phyloP scores from a whole-genome alignment of 2,888 invertebrate species.

The Dorcus hopei region DNA sequence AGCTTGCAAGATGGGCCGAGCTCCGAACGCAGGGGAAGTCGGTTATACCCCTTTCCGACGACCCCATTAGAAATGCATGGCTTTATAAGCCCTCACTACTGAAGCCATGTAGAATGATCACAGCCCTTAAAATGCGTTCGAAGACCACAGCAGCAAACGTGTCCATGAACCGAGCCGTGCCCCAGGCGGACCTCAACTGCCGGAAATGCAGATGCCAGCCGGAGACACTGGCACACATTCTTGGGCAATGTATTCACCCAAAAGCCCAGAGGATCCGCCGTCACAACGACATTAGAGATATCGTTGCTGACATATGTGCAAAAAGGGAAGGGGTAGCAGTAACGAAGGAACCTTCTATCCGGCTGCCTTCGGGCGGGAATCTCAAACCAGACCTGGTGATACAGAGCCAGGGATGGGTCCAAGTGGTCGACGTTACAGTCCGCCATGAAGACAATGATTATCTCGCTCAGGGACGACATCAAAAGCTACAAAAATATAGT shows the following conservation, averaged over 20 bases:
- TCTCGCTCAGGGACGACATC: constrained; percentile 25
- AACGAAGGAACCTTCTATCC: constrained; percentile 20
- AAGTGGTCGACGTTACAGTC: constrained; percentile 35
- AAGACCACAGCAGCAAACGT: constrained; percentile 30
- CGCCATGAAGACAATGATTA: constrained; percentile 23
- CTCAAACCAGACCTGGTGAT: constrained; percentile 36
- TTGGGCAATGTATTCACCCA: constrained; percentile 29
- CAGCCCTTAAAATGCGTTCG: constrained; percentile 34
- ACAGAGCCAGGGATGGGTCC: constrained; percentile 26
- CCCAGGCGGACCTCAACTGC: constrained; percentile 29
- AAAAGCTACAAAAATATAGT: constrained; percentile 28
- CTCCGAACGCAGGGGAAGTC: constrained; percentile 28
- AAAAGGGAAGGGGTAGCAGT: constrained; percentile 16
- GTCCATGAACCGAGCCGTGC: constrained; percentile 28
- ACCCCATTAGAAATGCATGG: constrained; percentile 28
- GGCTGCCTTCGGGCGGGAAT: constrained; percentile 4
- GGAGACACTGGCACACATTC: constrained; percentile 38
- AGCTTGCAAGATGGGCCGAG: constrained; percentile 29
- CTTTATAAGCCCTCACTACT: constrained; percentile 28
- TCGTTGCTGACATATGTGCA: constrained; percentile 18
- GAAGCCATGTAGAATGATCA: constrained; percentile 31
- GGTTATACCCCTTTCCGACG: neutral
- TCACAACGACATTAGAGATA: constrained; percentile 26
- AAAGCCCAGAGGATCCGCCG: constrained; percentile 27
- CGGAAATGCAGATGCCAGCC: constrained; percentile 28